Base-by-base conservation (phyloP, 2,113 vertebrate genomes). In the Mastomys natalensis region DNA sequence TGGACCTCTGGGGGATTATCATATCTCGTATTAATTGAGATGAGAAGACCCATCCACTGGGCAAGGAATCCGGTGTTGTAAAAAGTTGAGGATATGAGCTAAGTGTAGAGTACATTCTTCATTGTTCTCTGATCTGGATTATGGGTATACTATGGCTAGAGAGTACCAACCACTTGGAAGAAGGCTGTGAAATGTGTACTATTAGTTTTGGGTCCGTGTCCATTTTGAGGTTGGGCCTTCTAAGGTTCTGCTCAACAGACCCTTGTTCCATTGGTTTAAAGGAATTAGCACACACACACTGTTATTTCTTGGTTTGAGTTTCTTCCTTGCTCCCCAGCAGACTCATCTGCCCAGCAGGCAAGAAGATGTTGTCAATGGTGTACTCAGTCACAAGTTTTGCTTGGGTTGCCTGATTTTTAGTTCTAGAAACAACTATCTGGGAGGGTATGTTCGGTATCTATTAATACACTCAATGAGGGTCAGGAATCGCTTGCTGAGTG, bases 271-370 rank as follows among this genome's bases (percentile, higher is more conserved):
- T 87, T 26, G 40, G 74, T 72, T 91, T 93, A 55, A 90, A 94
- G 94, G 89, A 84, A 40, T 93, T 95, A 81, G 95, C n/a, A n/a
- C 82, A 89, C 87, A 85, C 37, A 24, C n/a, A 22, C 7, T 86
- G 81, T 82, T 88, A 58, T 0, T 51, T 87, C 88, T 96, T 95
- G 74, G 37, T 94, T 95, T 80, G 37, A 45, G 34, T 84, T 87
- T 94, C 95, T 72, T 93, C 0, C 0, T 62, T 90, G 92, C 5
- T 29, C 94, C 80, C 66, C 34, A 58, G 86, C 70, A 87, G 96
- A 93, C 48, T 93, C 6, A 21, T 85, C 96, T 93, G 84, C 94
- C 73, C 85, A 96, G 58, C 80, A 92, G 87, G 95, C 91, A 58
- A 51, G 60, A 80, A 16, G 29, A 31, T 12, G 0, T 90, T 89